Percentiles rank a stretch among this genome's conserved stretches.
Conservation (phyloP, 2,888 invertebrate species). For the Cephus sareptanus region DNA sequence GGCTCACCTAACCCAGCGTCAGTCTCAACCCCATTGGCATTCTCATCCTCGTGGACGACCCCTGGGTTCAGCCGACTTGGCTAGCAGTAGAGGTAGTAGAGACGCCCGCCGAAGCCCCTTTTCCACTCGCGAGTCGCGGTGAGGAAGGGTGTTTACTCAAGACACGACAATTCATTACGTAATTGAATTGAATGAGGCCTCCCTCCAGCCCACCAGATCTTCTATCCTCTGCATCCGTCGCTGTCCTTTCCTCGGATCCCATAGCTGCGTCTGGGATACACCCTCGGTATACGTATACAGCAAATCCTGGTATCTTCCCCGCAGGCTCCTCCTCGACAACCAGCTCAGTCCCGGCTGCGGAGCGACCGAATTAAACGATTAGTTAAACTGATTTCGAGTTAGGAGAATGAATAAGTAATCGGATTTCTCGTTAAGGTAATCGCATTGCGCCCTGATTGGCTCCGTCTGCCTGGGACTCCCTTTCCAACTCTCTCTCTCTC, state of each 20-base stretch:
- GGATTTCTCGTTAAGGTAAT: constrained; percentile 67
- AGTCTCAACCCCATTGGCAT: not conserved
- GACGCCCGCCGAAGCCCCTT: not conserved
- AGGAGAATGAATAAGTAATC: constrained; percentile 68
- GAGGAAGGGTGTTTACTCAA: constrained; percentile 65
- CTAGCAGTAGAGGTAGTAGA: not conserved
- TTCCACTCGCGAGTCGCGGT: constrained; percentile 48
- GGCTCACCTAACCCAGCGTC: constrained; percentile 21
- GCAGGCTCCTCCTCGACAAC: not conserved
- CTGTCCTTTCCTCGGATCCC: constrained; percentile 9
- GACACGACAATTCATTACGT: constrained; percentile 67
- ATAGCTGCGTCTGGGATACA: not conserved
- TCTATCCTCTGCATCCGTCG: constrained; percentile 14
- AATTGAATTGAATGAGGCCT: constrained; percentile 65
- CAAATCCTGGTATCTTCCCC: not conserved
- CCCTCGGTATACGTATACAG: constrained; percentile 14
- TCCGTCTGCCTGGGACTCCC: constrained; percentile 49
- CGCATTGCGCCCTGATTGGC: constrained; percentile 65
- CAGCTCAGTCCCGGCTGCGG: constrained; percentile 25
- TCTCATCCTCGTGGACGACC: not conserved
- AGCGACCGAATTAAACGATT: constrained; percentile 66
- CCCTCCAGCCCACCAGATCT: constrained; percentile 19
- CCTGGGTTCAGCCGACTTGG: not conserved
- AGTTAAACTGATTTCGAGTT: constrained; percentile 68
- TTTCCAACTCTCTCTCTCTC: not conserved